Conservation (phyloP, 1,140 invertebrate species). For the Phenacoccus solenopsis region DNA sequence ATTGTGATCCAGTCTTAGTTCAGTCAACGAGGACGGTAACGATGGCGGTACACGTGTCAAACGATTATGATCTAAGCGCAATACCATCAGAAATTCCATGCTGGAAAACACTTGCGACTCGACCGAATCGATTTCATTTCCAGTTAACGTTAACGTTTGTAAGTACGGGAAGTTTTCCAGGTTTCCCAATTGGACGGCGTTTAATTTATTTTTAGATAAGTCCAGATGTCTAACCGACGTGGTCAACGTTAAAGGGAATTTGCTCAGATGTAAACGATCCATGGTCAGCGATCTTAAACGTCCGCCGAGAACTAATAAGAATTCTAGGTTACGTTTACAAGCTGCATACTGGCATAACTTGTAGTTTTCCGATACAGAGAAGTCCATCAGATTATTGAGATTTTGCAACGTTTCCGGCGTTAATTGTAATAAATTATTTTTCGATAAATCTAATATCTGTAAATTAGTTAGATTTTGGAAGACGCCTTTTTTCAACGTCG, state of each 20-base stretch:
- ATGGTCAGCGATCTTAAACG: slow-evolving; percentile 67
- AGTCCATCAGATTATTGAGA: slow-evolving; percentile 57
- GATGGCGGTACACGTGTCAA: slow-evolving; percentile 50
- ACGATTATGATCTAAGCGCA: slow-evolving; percentile 66
- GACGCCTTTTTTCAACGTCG: slow-evolving; percentile 39
- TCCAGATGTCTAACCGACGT: slow-evolving; percentile 67
- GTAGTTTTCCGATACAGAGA: slow-evolving; percentile 48
- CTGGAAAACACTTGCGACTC: slow-evolving; percentile 77
- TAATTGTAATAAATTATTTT: slow-evolving; percentile 55
- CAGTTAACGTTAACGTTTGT: slow-evolving; percentile 63
- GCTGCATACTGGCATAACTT: neutral
- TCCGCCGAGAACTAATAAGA: slow-evolving; percentile 34
- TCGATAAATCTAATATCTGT: slow-evolving; percentile 65
- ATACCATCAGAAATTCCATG: slow-evolving; percentile 58
- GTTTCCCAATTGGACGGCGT: slow-evolving; percentile 60
- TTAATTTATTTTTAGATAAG: slow-evolving; percentile 61
- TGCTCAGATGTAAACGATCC: slow-evolving; percentile 58
- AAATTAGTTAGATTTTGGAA: slow-evolving; percentile 52
- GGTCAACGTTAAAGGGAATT: slow-evolving; percentile 70
- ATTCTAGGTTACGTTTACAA: neutral
- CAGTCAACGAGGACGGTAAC: slow-evolving; percentile 45
- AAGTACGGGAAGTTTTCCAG: slow-evolving; percentile 78
- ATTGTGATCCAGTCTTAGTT: slow-evolving; percentile 51
- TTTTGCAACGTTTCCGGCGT: slow-evolving; percentile 57
- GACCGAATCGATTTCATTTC: slow-evolving; percentile 59